These are phyloP conservation scores for Atopsyche davidsoni DNA, from an alignment of 1,140 invertebrate species.

Conservation along the genomic window DNA sequence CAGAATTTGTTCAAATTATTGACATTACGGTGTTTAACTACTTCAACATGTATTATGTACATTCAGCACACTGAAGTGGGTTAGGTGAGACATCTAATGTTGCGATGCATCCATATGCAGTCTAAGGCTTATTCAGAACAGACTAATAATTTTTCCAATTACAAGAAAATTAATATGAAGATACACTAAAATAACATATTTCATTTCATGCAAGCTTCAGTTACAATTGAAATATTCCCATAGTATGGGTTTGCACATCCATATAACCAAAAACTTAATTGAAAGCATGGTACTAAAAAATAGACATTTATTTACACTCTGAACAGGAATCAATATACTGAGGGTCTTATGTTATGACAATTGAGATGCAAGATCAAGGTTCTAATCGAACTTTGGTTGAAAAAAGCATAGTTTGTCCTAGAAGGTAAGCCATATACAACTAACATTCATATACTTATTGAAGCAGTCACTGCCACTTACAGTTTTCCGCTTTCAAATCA, in stretches of 20 bases:
- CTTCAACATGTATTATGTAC: conserved; percentile 27
- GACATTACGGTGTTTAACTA: conserved; percentile 25
- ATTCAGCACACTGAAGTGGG: conserved; percentile 26
- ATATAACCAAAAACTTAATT: no score
- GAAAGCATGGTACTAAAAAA: no score
- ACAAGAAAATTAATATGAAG: not conserved
- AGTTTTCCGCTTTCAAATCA: conserved; percentile 54
- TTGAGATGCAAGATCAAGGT: no score
- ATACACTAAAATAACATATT: not conserved
- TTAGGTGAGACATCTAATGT: conserved; percentile 31
- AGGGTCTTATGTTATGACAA: no score
- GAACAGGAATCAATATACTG: no score
- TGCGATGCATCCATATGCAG: conserved; percentile 30
- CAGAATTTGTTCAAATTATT: conserved; percentile 12
- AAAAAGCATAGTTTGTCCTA: conserved; percentile 23
- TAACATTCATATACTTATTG: conserved; percentile 30
- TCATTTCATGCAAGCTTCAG: no score
- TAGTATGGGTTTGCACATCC: no score
- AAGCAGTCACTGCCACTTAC: conserved; percentile 42
- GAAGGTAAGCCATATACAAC: conserved; percentile 28
- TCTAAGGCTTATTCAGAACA: conserved; percentile 24
- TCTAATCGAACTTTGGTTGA: no score
- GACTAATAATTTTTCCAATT: conserved; percentile 15
- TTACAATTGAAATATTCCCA: no score
- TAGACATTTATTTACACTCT: no score